phyloP scores from a whole-genome alignment of 2,888 invertebrate genomes.

The Aquatica leii region DNA sequence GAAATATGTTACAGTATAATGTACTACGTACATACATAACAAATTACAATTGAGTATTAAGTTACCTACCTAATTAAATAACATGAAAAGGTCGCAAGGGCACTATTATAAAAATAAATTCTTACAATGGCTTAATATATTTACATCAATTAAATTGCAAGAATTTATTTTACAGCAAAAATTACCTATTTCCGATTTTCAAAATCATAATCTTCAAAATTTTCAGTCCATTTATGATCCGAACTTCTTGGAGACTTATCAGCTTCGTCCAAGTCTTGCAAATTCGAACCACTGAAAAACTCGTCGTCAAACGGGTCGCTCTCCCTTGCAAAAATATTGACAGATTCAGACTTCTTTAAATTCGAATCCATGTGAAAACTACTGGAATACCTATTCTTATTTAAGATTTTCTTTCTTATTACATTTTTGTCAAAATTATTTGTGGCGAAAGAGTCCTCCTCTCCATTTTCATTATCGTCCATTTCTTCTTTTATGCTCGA shows the following conservation, averaged over 20 bases:
- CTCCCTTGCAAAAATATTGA: conserved; percentile 87
- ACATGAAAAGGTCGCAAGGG: conserved; percentile 29
- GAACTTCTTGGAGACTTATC: conserved; percentile 46
- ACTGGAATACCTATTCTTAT: conserved; percentile 47
- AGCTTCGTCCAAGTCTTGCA: conserved; percentile 10
- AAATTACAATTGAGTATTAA: conserved; percentile 39
- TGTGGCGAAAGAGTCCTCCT: conserved; percentile 50
- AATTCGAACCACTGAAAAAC: conserved; percentile 69
- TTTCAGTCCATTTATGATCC: conserved; percentile 62
- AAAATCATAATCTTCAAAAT: conserved; percentile 59
- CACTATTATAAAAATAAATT: conserved; percentile 17
- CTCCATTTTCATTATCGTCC: conserved; percentile 46
- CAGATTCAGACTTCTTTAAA: conserved; percentile 87
- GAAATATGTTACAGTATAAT: conserved; percentile 32
- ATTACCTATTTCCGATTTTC: conserved; percentile 22
- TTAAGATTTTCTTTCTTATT: conserved; percentile 50
- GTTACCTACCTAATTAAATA: conserved; percentile 38
- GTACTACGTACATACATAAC: conserved; percentile 35
- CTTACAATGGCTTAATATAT: conserved; percentile 17
- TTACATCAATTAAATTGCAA: conserved; percentile 21
- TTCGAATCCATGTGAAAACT: conserved; percentile 63
- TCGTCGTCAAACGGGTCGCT: conserved; percentile 90
- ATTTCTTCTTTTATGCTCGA: conserved; percentile 58
- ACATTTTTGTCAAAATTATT: conserved; percentile 46
- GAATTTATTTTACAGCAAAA: conserved; percentile 16